These are phyloP conservation scores for Panorpa germanica DNA, from an alignment of 2,888 invertebrate genomes.

Conservation along the genomic window DNA sequence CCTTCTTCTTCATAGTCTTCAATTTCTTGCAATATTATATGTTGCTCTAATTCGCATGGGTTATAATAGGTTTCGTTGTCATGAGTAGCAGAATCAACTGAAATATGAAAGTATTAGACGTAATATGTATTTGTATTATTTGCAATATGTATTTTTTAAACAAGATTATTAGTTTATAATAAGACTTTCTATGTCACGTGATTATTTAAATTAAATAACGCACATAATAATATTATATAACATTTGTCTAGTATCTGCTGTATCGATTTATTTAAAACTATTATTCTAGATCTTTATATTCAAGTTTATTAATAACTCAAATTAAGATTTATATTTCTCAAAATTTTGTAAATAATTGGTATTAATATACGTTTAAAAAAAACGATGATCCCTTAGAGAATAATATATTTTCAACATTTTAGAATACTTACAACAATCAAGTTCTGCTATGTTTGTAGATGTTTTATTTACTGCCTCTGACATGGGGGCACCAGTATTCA, in stretches of 20 bases:
- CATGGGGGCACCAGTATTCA: constrained; percentile 27
- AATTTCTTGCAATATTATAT: constrained; percentile 18
- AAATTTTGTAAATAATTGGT: not conserved
- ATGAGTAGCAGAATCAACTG: constrained; percentile 23
- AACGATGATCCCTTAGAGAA: not conserved
- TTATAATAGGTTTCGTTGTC: constrained; percentile 20
- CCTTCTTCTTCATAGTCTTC: constrained; percentile 18
- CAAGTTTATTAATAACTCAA: no score
- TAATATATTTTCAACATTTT: not conserved
- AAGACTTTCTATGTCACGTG: no score
- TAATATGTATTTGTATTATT: no score
- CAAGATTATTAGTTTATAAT: no score
- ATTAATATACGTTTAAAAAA: constrained; percentile 1
- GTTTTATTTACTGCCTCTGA: constrained; percentile 18
- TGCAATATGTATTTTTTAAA: no score
- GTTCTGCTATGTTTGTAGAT: constrained; percentile 19
- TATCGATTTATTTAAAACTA: no score
- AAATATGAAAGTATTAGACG: no score
- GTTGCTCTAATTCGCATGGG: constrained; percentile 23
- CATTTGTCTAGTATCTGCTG: no score
- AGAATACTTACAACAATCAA: constrained; percentile 27
- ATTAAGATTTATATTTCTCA: no score
- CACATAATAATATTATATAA: no score
- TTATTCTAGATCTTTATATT: no score
- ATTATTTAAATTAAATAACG: no score